Evolutionary conservation across 1,140 invertebrate species (phyloP), one percentile per base, ranked within the genome.

Genomic region (Berghia stephanieae): DNA sequence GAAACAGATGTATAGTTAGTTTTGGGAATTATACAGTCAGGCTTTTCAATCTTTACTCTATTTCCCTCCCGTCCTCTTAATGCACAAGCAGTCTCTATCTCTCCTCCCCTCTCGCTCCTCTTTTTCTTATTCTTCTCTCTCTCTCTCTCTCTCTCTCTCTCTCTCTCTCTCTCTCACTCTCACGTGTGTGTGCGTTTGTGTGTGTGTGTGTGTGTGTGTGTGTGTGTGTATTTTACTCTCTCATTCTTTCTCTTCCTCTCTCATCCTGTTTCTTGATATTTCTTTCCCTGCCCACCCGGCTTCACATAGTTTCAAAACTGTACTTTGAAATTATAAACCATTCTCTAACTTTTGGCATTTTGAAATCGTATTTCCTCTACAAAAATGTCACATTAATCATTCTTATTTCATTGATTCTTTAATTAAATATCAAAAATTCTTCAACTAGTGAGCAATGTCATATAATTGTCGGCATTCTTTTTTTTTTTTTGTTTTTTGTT

Each of bases 221-320:
- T 24, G 16, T 27, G 24, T 52, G 4, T 36, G 24, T 38, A 16
- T 74, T 36, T 57, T 38, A 21, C 44, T 57, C 44, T 34, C 49
- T 74, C 18, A 16, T 38, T 38, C 44, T 74, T 52, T 60, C 46
- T 74, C 71, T 57, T 52, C 42, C 71, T 74, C 71, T 60, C 52
- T 60, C 71, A 57, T 52, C 42, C 38, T 60, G 46, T 74, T 43
- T 49, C 69, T 72, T 43, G 24, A 0, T 72, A 38, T 72, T 2
- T 49, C 69, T 72, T 2, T 49, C 44, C 36, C 69, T 72, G 40
- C 36, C 44, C 49, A 38, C 49, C 40, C 44, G n/a, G 2, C 5
- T 2, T 27, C 18, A 8, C 4, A 27, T 0, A 27, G 40, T 6
- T 72, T 72, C 46, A 31, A n/a, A n/a, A n/a, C n/a, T n/a, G n/a